Base-by-base conservation (phyloP, 2,113 vertebrate genomes). In the Myanophis thanlyinensis region DNA sequence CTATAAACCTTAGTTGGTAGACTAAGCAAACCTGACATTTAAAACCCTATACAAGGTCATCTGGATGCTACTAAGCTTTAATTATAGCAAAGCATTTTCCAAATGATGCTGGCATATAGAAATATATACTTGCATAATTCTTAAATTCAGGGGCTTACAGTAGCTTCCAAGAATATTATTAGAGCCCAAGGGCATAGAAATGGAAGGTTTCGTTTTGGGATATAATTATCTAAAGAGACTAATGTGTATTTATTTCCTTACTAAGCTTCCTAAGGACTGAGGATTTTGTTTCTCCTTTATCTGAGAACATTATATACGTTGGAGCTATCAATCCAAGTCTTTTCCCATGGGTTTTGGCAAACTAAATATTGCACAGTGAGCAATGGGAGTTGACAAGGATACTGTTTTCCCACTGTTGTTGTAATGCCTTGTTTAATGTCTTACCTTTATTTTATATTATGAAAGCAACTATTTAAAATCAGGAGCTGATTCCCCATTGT, bases 171-270 rank as follows among this genome's bases (percentile, higher is more conserved):
- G 46, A 44, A 49, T 49, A 35, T 89, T 73, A 92, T 93, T 95
- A 96, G 94, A 93, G 67, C 54, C 48, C 54, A 95, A 93, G 47
- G 95, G 95, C 95, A 95, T 94, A 87, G 93, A 97, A 96, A 95
- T 22, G 2, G 84, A 91, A 86, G 30, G 30, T 91, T n/a, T 56
- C 1, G 4, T 59, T 91, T 91, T 46, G 46, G 25, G 35, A 80
- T 44, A 80, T 44, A 23, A 80, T 80, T 80, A 80, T 80, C 73
- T 80, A 80, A 80, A 80, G 73, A 44, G 18, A 22, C 73, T 44
- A 80, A 80, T 44, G 73, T 44, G 18, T 44, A 80, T 51, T 25
- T 84, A 53, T 90, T 85, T 84, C 35, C 3, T 91, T 40, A 35
- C 2, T 25, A 46, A 53, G 35, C 35, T 80, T 52, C n/a, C 80